phyloP scores from a whole-genome alignment of 2,888 invertebrate genomes.

The Drosophila incognita region DNA sequence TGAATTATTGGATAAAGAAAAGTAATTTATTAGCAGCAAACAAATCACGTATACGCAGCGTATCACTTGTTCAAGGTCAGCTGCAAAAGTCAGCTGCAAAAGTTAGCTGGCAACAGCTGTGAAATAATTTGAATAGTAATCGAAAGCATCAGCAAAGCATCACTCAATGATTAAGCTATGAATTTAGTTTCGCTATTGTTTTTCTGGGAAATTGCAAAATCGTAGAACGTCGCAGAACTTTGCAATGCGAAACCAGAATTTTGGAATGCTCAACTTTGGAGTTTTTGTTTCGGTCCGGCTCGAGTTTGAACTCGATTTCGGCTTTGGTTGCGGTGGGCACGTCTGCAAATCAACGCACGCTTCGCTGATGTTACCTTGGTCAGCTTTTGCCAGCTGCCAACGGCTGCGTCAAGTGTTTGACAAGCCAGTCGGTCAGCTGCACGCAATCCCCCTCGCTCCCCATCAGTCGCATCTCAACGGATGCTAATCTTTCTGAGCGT shows the following conservation, averaged over 20 bases:
- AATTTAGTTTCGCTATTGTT: conserved; percentile 11
- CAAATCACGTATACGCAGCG: conserved; percentile 41
- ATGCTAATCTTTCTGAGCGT: conserved; percentile 55
- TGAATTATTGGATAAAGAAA: neutral
- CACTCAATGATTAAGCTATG: conserved; percentile 9
- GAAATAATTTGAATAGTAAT: conserved; percentile 10
- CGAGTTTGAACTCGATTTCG: conserved; percentile 23
- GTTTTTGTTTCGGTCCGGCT: conserved; percentile 27
- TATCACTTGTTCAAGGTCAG: conserved; percentile 39
- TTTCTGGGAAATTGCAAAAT: conserved; percentile 52
- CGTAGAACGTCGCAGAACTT: conserved; percentile 35
- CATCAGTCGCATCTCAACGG: conserved; percentile 39
- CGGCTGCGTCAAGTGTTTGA: conserved; percentile 67
- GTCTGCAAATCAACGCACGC: conserved; percentile 48
- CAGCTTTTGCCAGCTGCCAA: conserved; percentile 36
- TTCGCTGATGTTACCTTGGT: conserved; percentile 66
- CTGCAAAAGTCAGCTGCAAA: conserved; percentile 22
- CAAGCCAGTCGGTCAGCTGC: conserved; percentile 49
- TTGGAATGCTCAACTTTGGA: conserved; percentile 36
- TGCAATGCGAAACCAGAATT: conserved; percentile 54
- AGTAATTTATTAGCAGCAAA: neutral
- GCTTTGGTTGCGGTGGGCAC: conserved; percentile 20
- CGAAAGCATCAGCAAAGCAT: conserved; percentile 31
- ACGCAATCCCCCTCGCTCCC: neutral
- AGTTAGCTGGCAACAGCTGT: conserved; percentile 21